A percentile compares a stretch with the other conserved stretches of the same genome.
phyloP scores from a whole-genome alignment of 2,797 vertebrate species.

The Cichlasoma orientale region DNA sequence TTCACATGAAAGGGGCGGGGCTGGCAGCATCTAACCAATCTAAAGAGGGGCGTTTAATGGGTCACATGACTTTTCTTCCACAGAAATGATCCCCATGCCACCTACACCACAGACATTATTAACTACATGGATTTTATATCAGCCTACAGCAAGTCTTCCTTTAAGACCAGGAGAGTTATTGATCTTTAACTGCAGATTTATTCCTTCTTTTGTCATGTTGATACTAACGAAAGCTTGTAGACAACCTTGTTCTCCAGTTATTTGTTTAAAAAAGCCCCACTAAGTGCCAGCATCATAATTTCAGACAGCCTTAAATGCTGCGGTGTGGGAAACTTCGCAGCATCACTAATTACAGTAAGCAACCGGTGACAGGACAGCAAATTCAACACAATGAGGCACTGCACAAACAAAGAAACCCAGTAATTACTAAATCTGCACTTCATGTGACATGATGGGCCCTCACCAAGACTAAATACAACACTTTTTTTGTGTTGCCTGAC shows the following conservation, averaged over 20 bases:
- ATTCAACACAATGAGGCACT: constrained; percentile 34
- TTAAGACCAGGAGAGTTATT: background rate
- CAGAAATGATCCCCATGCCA: too few species aligned
- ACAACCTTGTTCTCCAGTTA: background rate
- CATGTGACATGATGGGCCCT: constrained; percentile 7
- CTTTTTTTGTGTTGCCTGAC: constrained; percentile 24
- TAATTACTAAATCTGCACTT: constrained; percentile 35
- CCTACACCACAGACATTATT: too few species aligned
- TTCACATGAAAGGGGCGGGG: too few species aligned
- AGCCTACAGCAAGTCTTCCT: background rate
- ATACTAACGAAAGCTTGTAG: background rate
- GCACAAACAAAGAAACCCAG: constrained; percentile 41
- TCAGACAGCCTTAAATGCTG: constrained; percentile 23
- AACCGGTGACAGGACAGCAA: constrained; percentile 21
- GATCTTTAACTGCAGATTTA: background rate
- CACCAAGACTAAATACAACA: constrained; percentile 33
- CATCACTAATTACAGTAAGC: constrained; percentile 47
- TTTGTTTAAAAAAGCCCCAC: constrained; percentile 26
- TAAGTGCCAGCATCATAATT: constrained; percentile 25
- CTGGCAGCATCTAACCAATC: too few species aligned
- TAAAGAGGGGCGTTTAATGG: too few species aligned
- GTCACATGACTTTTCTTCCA: too few species aligned
- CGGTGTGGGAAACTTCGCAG: constrained; percentile 35
- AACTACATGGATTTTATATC: background rate
- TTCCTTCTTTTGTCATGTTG: background rate